Percentiles rank a stretch among this genome's conserved stretches.
Evolutionary conservation across 2,797 vertebrate species (phyloP).

Genomic region (Darevskia mixta): DNA sequence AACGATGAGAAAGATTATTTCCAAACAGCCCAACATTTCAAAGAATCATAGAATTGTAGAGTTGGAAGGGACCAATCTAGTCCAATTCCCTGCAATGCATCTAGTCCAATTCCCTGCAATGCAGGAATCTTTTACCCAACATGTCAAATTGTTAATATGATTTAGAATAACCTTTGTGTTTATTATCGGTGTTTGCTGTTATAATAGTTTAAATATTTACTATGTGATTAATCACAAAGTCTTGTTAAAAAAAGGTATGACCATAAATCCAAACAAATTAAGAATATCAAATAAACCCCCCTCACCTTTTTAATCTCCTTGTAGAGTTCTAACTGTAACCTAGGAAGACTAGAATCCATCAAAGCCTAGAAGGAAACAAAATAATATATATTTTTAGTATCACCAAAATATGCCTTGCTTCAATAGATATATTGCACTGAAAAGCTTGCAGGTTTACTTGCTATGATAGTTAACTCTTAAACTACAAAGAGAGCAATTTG

Average conservation of each 20-base stretch:
- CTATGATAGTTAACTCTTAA: background rate
- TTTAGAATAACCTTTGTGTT: background rate
- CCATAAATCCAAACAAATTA: background rate
- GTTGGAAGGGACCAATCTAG: too few species aligned
- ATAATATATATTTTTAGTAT: conserved; percentile 16
- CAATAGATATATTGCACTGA: background rate
- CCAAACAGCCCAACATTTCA: background rate
- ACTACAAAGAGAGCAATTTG: background rate
- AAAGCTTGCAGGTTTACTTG: too few species aligned
- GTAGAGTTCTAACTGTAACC: conserved; percentile 95
- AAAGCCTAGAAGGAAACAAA: conserved; percentile 84
- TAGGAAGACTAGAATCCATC: conserved; percentile 96
- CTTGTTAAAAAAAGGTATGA: too few species aligned
- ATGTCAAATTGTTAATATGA: background rate
- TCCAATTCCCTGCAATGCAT: too few species aligned
- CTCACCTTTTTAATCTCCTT: conserved; percentile 99
- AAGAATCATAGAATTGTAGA: background rate
- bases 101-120: too few species aligned
- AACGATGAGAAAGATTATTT: background rate
- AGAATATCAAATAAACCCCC: conserved; percentile 6
- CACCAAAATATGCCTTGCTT: background rate
- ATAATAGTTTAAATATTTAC: too few species aligned
- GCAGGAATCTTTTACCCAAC: too few species aligned
- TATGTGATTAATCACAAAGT: background rate
- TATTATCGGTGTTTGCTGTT: background rate